Base-by-base conservation (phyloP, 2,888 invertebrate species). In the Callyntrura guangdongensis region DNA sequence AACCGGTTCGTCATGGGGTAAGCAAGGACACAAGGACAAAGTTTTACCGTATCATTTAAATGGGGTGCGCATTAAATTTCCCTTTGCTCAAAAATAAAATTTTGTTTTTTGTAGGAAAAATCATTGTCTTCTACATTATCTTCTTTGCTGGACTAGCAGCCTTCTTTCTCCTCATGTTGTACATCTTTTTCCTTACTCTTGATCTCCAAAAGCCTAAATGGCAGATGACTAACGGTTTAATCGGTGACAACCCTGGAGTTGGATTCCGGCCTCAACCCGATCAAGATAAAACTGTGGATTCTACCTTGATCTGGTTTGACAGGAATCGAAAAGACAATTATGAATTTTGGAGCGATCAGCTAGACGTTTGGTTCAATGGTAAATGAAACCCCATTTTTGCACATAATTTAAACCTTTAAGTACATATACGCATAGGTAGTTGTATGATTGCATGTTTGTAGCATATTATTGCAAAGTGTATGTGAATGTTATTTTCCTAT, bases 241-340 rank as follows among this genome's bases (percentile, higher is more conserved):
- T 99, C 94, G 99, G 99, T 93, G 97, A 96, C 94, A 99, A 99
- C 96, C 99, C 99, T 95, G 99, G 94, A 27, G 89, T 99, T 94
- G 99, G 99, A 93, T 99, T 99, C 96, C 96, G 99, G 95, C 99
- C 99, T 92, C 98, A 98, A 97, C 98, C 99, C 11, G 94, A 94
- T 86, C 97, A 98, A 94, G 97, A 97, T 94, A 96, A 97, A 91
- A 98, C 99, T 95, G 98, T 98, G 94, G 99, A 99, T 95, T 99
- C 99, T 95, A 99, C 99, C 92, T 96, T 99, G 94, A 98, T 99
- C 95, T 98, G 98, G 97, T 99, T 98, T 96, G 97, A 97, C 95
- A 96, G 97, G 93, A 83, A 86, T 12, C 36, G 84, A 47, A 17
- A 77, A 36, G 95, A 96, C 96, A 98, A 98, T 95, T 97, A 97